Evolutionary conservation across 2,888 invertebrate species (phyloP).

Genomic region (Callosobruchus maculatus): DNA sequence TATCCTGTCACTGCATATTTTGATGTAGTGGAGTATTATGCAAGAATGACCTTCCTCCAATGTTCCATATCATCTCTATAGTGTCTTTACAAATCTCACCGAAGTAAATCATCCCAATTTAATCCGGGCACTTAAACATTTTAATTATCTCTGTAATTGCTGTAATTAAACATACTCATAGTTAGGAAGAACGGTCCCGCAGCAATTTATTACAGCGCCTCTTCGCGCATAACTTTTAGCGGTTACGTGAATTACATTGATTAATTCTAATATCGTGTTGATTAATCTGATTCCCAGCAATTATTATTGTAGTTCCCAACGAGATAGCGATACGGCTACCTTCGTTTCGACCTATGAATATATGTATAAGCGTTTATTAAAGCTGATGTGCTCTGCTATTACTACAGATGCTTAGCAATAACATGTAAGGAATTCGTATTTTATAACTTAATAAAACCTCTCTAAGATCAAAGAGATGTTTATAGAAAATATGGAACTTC

Average conservation of each 20-base stretch:
- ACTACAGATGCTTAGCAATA: neutral
- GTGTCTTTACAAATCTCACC: neutral
- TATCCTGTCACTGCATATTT: no score
- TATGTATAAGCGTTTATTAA: neutral
- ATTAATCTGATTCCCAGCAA: constrained; percentile 13
- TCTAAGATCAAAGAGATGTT: no score
- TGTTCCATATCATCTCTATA: neutral
- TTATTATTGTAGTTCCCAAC: constrained; percentile 4
- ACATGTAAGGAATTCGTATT: no score
- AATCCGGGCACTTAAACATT: constrained; percentile 1
- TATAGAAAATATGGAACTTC: no score
- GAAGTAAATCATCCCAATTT: neutral
- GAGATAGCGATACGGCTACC: neutral
- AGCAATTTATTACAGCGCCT: constrained; percentile 3
- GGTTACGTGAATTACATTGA: constrained; percentile 7
- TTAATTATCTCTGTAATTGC: constrained; percentile 2
- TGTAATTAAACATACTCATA: constrained; percentile 4
- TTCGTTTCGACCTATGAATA: neutral
- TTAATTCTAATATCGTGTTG: constrained; percentile 6
- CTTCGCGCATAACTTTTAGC: constrained; percentile 5
- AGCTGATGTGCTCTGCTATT: neutral
- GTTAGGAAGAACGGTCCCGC: constrained; percentile 1
- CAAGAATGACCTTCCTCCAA: neutral
- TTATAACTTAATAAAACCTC: no score
- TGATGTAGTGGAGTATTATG: no score